Conservation (phyloP, 2,888 invertebrate species). For the Drosophila meridionalis region DNA sequence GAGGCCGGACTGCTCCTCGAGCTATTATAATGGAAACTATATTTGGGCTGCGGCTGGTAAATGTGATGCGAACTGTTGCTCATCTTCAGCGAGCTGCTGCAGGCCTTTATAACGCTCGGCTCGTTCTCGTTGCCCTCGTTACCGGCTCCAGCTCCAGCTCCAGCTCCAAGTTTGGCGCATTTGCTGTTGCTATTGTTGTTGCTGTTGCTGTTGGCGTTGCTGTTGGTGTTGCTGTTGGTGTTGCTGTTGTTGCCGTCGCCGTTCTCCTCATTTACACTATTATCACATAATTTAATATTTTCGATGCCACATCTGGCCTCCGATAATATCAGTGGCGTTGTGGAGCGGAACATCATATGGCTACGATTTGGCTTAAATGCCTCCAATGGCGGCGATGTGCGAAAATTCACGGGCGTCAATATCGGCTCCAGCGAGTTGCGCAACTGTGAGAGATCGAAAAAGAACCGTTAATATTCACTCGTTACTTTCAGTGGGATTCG, state of each 20-base stretch:
- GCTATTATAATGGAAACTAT: slow-evolving; percentile 84
- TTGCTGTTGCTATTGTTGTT: slow-evolving; percentile 51
- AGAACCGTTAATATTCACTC: neutral
- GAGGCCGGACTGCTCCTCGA: slow-evolving; percentile 85
- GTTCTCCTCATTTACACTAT: slow-evolving; percentile 85
- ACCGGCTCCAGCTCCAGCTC: slow-evolving; percentile 32
- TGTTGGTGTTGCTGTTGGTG: slow-evolving; percentile 34
- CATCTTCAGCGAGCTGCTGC: slow-evolving; percentile 82
- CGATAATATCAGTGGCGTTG: slow-evolving; percentile 85
- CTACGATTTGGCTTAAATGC: slow-evolving; percentile 91
- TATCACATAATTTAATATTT: slow-evolving; percentile 86
- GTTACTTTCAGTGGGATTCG: neutral
- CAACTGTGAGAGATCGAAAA: slow-evolving; percentile 83
- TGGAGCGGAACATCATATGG: slow-evolving; percentile 85
- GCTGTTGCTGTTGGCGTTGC: slow-evolving; percentile 32
- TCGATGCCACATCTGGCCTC: slow-evolving; percentile 85
- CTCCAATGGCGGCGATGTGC: slow-evolving; percentile 95
- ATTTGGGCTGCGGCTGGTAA: slow-evolving; percentile 84
- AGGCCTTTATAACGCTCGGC: slow-evolving; percentile 75
- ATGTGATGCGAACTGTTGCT: slow-evolving; percentile 84
- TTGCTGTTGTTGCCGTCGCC: slow-evolving; percentile 61
- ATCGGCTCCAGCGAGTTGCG: slow-evolving; percentile 88
- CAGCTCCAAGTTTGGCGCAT: slow-evolving; percentile 54
- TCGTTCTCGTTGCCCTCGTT: slow-evolving; percentile 70
- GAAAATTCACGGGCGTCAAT: slow-evolving; percentile 95